Evolutionary conservation across 2,888 invertebrate genomes (phyloP).

Genomic region (Heliconius aoede): DNA sequence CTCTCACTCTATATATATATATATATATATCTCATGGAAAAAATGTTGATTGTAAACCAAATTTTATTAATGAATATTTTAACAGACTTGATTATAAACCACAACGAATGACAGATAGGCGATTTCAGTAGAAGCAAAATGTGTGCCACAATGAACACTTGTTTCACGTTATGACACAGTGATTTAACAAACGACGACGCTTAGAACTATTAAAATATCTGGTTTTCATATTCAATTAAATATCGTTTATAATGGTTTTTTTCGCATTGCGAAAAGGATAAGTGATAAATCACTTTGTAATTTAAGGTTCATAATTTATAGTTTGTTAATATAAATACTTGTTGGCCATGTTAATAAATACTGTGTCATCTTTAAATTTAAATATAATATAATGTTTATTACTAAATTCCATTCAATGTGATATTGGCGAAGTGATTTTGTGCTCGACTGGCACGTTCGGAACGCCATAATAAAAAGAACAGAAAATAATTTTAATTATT

Average conservation of each 20-base stretch:
- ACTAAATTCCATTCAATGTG: no score
- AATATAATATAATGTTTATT: no score
- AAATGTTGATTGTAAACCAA: conserved; percentile 18
- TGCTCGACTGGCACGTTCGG: no score
- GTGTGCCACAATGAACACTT: conserved; percentile 6
- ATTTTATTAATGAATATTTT: not conserved
- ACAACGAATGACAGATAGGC: conserved; percentile 3
- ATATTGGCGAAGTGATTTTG: no score
- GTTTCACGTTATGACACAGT: conserved; percentile 12
- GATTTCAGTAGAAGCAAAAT: not conserved
- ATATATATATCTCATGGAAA: no score
- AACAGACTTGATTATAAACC: conserved; percentile 2
- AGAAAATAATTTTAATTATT: no score
- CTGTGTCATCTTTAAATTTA: no score
- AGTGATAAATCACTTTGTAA: not conserved
- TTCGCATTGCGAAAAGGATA: not conserved
- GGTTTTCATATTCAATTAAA: not conserved
- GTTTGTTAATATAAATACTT: no score
- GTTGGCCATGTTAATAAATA: no score
- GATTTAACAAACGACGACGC: conserved; percentile 9
- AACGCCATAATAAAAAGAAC: no score
- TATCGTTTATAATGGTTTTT: not conserved
- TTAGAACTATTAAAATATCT: not conserved
- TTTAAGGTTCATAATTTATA: no score
- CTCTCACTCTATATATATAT: no score